Conservation (phyloP, 2,888 invertebrate species). For the Thereva nobilitata region DNA sequence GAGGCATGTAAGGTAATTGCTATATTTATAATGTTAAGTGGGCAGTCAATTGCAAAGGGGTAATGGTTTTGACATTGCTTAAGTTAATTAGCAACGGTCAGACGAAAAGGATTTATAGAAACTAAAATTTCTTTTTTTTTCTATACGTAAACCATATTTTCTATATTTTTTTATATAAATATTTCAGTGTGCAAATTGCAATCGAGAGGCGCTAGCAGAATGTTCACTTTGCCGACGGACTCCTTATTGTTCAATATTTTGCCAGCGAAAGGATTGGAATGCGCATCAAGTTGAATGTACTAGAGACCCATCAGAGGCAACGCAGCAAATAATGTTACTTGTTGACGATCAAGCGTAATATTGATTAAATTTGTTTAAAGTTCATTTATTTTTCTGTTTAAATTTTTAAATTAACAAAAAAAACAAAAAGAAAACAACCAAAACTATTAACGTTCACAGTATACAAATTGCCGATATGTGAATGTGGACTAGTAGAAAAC, state of each 20-base stretch:
- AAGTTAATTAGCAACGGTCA: no score
- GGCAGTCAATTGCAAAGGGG: no score
- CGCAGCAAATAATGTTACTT: slow-evolving; percentile 83
- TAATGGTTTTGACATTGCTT: no score
- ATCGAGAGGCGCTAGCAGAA: slow-evolving; percentile 83
- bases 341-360: slow-evolving; percentile 70
- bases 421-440: not conserved
- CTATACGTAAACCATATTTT: not conserved
- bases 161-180: slow-evolving; percentile 15
- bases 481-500: slow-evolving; percentile 12
- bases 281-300: slow-evolving; percentile 85
- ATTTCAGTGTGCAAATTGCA: slow-evolving; percentile 83
- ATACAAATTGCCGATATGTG: no score
- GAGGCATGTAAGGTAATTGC: no score
- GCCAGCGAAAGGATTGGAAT: slow-evolving; percentile 89
- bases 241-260: slow-evolving; percentile 87
- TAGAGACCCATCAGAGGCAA: slow-evolving; percentile 69
- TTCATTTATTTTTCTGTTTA: slow-evolving; percentile 10
- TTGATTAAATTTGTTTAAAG: not conserved
- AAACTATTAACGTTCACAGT: not conserved
- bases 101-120: no score
- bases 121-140: no score
- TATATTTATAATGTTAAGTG: no score
- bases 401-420: slow-evolving; percentile 17
- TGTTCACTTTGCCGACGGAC: slow-evolving; percentile 85